Evolutionary conservation across 1,140 invertebrate species (phyloP).

Genomic region (Atopsyche davidsoni): DNA sequence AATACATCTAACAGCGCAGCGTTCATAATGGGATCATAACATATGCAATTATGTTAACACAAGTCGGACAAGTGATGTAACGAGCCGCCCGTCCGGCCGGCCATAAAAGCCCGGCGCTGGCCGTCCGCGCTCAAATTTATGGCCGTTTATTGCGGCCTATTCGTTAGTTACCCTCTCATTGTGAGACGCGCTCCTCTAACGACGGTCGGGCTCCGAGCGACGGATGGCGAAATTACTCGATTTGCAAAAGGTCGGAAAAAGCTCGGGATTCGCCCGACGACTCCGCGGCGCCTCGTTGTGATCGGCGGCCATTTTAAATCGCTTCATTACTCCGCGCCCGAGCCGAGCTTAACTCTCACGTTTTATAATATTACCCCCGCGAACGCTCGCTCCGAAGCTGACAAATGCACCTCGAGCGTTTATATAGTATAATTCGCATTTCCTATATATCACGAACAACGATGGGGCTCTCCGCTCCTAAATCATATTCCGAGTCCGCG

Average conservation of each 20-base stretch:
- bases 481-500: too few species aligned
- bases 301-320: not conserved
- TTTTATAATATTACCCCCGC: constrained; percentile 3
- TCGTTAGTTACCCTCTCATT: too few species aligned
- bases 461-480: too few species aligned
- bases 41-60: too few species aligned
- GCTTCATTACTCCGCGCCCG: not conserved
- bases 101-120: too few species aligned
- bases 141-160: too few species aligned
- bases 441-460: too few species aligned
- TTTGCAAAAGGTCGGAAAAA: constrained; percentile 3
- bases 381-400: not conserved
- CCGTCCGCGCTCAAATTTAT: too few species aligned
- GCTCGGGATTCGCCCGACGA: constrained; percentile 1
- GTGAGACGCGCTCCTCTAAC: not conserved
- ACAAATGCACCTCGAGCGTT: not conserved
- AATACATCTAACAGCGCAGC: too few species aligned
- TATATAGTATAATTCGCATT: not conserved
- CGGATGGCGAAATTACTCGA: not conserved
- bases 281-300: not conserved
- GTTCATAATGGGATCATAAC: too few species aligned
- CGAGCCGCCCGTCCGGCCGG: too few species aligned
- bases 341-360: not conserved
- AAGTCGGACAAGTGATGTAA: too few species aligned
- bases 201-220: not conserved